Percentiles rank a stretch among this genome's conserved stretches.
Conservation (phyloP, 2,113 vertebrate species). For the Diadophis punctatus region DNA sequence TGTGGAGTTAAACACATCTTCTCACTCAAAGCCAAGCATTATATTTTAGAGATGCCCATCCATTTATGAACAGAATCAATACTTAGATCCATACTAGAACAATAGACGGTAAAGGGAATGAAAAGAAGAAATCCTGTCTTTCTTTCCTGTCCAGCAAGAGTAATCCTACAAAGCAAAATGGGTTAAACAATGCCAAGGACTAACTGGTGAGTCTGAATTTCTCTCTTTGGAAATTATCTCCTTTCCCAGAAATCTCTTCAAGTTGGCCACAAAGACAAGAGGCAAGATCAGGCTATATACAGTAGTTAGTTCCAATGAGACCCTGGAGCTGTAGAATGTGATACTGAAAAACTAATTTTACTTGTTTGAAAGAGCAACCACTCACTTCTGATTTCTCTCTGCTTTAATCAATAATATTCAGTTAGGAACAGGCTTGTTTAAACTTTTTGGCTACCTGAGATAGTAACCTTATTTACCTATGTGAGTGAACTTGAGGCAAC, state of each 20-base stretch:
- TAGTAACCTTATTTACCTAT: not conserved
- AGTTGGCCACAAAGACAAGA: not conserved
- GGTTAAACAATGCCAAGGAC: not conserved
- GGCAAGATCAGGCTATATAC: not conserved
- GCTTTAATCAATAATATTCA: not conserved
- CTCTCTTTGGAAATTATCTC: not conserved
- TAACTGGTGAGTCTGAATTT: not conserved
- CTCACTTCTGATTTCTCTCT: not conserved
- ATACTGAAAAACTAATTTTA: not conserved
- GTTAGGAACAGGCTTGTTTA: not conserved
- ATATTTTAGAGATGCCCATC: not conserved
- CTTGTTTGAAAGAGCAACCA: not conserved
- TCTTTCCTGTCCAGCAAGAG: not conserved
- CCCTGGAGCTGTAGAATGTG: not conserved
- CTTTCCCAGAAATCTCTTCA: not conserved
- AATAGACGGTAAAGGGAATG: not conserved
- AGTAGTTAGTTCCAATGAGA: not conserved
- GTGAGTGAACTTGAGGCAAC: not conserved
- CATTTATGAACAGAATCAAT: not conserved
- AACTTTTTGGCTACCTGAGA: not conserved
- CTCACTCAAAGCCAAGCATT: not conserved
- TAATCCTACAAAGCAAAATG: not conserved
- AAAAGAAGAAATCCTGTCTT: not conserved
- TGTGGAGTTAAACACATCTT: not conserved
- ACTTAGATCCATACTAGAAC: not conserved